These are phyloP conservation scores for Vesta saturnalis DNA, from an alignment of 2,888 invertebrate genomes.

Conservation along the genomic window DNA sequence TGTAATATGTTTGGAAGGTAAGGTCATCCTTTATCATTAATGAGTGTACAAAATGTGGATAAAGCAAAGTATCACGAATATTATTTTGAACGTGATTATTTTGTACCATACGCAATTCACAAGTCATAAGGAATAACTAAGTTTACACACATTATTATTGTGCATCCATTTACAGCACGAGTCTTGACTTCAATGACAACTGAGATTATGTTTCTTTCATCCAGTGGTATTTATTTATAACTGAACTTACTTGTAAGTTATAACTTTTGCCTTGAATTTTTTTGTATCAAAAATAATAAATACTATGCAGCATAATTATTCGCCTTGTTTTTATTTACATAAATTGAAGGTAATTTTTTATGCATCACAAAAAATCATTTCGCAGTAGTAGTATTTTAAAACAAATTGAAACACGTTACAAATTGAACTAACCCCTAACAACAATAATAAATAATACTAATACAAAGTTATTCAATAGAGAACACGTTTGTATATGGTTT, in stretches of 20 bases:
- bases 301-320: constrained; percentile 7
- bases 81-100: not conserved
- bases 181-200: constrained; percentile 14
- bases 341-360: constrained; percentile 1
- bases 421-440: too few species aligned
- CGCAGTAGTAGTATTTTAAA: too few species aligned
- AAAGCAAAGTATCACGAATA: constrained; percentile 1
- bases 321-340: not conserved
- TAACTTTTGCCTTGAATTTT: constrained; percentile 11
- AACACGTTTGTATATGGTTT: too few species aligned
- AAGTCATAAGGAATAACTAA: not conserved
- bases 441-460: too few species aligned
- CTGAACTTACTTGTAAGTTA: constrained; percentile 7
- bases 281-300: constrained; percentile 7
- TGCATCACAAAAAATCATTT: too few species aligned
- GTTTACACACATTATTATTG: not conserved
- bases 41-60: not conserved
- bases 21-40: not conserved
- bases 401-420: too few species aligned
- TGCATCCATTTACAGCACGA: constrained; percentile 12
- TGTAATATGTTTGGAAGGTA: too few species aligned
- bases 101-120: not conserved
- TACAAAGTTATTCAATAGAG: too few species aligned
- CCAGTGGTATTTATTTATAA: constrained; percentile 8
- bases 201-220: constrained; percentile 12